Base-by-base conservation (phyloP, 1,140 invertebrate genomes). In the Himalopsyche phryganea region DNA sequence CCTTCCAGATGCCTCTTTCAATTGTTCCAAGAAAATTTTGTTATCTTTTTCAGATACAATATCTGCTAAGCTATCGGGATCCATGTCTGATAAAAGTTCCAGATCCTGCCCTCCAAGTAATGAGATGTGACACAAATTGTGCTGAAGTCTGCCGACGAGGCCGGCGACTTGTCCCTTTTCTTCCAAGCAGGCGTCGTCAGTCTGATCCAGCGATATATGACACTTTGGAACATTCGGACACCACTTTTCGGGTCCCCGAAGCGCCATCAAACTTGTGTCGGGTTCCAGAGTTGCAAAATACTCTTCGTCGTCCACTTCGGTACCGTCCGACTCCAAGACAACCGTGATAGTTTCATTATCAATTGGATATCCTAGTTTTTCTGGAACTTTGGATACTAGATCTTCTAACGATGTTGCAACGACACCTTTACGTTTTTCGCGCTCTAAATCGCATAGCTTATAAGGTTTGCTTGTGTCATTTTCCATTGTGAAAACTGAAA, bases 261-360 rank as follows among this genome's bases (percentile, higher is more conserved):
- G 78, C 6, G 91, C 80, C 85, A 93, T 92, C 60, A 93, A 76
- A 67, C 82, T 85, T 6, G 89, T 91, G 66, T 92, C 89, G 56
- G 83, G 85, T 66, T 92, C 89, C 47, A 92, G 74, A 0, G 89
- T 92, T 32, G 83, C 85, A 71, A 92, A 92, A 71, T 92, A 92
- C 68, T 92, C 90, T 70, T 92, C 89, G 67, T 91, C 90, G 64
- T 93, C 91, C 32, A 93, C 88, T 79, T 92, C 91, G 1, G 91
- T 93, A 14, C 88, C 91, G 75, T 93, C 91, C 53, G 82, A 84
- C 69, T 93, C 91, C 58, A 93, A 73, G 23, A 91, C 87, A 36
- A 90, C 83, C 46, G 85, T 89, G n/a, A 89, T 75, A 65, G 81
- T 76, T 51, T 82, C 81, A 23, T 79, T 69, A 13, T 52, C 58